Evolutionary conservation across 2,113 vertebrate genomes (phyloP).

Genomic region (Channa argus): DNA sequence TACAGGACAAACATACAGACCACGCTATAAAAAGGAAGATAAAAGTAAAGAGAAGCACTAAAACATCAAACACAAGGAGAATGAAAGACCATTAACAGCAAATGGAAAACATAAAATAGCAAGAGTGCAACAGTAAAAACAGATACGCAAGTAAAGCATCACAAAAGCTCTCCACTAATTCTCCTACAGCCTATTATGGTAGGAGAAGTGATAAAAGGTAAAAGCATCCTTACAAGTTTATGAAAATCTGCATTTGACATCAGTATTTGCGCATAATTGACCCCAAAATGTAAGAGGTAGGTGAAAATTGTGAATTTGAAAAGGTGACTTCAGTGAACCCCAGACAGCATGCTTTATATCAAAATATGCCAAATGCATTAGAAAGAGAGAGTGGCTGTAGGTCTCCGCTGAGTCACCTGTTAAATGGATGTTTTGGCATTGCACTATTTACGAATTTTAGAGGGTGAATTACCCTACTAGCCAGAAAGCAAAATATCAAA

Average conservation of each 20-base stretch:
- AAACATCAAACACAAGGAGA: not conserved
- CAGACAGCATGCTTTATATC: not conserved
- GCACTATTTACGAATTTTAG: conserved; percentile 5
- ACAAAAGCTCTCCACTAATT: conserved; percentile 34
- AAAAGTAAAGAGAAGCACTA: conserved; percentile 1
- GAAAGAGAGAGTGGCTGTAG: not conserved
- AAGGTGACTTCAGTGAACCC: conserved; percentile 5
- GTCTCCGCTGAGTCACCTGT: conserved; percentile 4
- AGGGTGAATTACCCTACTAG: conserved; percentile 5
- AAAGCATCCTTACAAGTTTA: conserved; percentile 41
- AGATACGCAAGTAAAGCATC: conserved; percentile 3
- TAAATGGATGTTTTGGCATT: conserved; percentile 1
- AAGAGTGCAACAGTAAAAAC: conserved; percentile 9
- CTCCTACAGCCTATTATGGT: conserved; percentile 10
- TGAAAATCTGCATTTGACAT: conserved; percentile 17
- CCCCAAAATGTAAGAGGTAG: not conserved
- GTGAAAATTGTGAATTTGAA: conserved; percentile 11
- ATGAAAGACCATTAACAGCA: not conserved
- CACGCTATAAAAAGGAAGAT: not conserved
- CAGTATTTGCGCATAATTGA: conserved; percentile 30
- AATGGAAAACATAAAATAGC: conserved; percentile 18
- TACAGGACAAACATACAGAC: too few species aligned
- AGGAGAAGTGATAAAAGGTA: conserved; percentile 17
- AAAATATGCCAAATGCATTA: not conserved
- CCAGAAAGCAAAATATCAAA: conserved; percentile 1